Evolutionary conservation across 2,113 vertebrate genomes (phyloP), one percentile per base, ranked within the genome.

Genomic region (Psittacus erithacus): DNA sequence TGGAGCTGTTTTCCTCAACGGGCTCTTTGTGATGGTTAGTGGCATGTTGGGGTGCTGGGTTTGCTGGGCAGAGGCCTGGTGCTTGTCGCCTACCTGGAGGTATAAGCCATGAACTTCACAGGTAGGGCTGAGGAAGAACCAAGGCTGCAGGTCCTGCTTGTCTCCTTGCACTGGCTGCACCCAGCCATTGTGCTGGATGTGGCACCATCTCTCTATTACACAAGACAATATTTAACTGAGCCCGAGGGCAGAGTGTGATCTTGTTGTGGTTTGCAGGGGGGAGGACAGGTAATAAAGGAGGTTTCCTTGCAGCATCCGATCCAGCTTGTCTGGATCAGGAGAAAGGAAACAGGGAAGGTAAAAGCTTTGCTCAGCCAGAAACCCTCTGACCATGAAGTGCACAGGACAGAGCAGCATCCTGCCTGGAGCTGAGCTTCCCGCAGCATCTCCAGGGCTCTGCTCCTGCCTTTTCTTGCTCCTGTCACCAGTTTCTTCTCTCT

Each of bases 331-430:
- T n/a, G 55, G 31, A n/a, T 43, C 12, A 1, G 33, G 2, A 19
- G 71, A 5, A 39, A 24, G 44, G 71, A 33, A 62, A 20, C 0
- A 0, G 60, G 22, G 62, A 16, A 7, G 4, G n/a, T 5, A 9
- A 28, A 31, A 80, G 62, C 47, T 59, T 7, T 50, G 44, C 62
- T 39, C 43, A 1, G 7, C 11, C 1, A 4, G 17, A 43, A 28
- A 17, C 11, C 47, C 24, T 62, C 5, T 1, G 46, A 3, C 11
- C 7, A 1, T 0, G 53, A 8, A 12, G 69, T 2, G 2, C 11
- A 1, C 16, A 3, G 78, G 60, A 4, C 46, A 4, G 80, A 76
- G 49, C 77, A 7, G 7, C 3, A 16, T 43, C 68, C 55, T 7
- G 1, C 2, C 57, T 41, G 1, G 3, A 17, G 4, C 62, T 9